These are phyloP conservation scores for Chrysolina americana DNA, from an alignment of 2,888 invertebrate genomes.

Conservation along the genomic window DNA sequence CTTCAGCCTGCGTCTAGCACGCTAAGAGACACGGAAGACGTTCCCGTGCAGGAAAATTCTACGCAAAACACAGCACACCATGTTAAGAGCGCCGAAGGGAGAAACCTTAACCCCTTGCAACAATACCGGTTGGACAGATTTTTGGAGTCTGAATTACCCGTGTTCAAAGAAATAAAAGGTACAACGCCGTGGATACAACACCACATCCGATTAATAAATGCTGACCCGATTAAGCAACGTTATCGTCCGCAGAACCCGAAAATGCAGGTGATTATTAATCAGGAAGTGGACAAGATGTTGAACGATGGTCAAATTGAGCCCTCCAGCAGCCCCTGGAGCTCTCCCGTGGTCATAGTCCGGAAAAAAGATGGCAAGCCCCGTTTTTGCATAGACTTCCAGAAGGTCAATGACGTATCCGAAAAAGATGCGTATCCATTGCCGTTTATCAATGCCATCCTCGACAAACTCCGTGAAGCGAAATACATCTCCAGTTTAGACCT, in stretches of 20 bases:
- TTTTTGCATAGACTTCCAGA: constrained; percentile 46
- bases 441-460: constrained; percentile 51
- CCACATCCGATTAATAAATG: too few relatives aligned
- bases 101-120: too few relatives aligned
- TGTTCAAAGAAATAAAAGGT: too few relatives aligned
- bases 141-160: too few relatives aligned
- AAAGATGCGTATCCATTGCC: constrained; percentile 55
- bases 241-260: constrained; percentile 33
- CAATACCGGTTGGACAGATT: too few relatives aligned
- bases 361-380: constrained; percentile 33
- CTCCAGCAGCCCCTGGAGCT: too few relatives aligned
- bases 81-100: too few relatives aligned
- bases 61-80: too few relatives aligned
- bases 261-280: constrained; percentile 38
- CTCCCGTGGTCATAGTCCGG: constrained; percentile 29
- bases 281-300: constrained; percentile 44
- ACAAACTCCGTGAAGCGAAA: constrained; percentile 50
- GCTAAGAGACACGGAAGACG: too few relatives aligned
- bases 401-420: constrained; percentile 34
- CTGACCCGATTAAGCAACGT: constrained; percentile 37
- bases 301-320: constrained; percentile 32
- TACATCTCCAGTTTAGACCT: constrained; percentile 44
- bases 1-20: too few relatives aligned
- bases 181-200: too few relatives aligned
- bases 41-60: too few relatives aligned